Evolutionary conservation across 2,113 vertebrate species (phyloP), one percentile per base, ranked within the genome.

Genomic region (Mormoops blainvillei): DNA sequence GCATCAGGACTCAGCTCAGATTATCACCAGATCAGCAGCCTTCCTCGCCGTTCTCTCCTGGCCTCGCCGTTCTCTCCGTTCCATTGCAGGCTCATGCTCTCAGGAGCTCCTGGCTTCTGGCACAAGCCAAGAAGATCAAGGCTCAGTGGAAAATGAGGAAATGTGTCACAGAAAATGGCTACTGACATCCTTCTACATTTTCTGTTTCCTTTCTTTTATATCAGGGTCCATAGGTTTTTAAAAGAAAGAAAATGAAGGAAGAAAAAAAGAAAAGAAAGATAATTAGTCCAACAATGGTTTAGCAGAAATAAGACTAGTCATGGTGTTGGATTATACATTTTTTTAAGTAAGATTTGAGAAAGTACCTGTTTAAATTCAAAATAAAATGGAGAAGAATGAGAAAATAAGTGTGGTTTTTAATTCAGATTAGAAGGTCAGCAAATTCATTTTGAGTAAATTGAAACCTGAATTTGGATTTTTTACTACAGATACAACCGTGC

Each of bases 261-360:
- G 41, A 22, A 43, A 71, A 61, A 41, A 14, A 15, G 22, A 38
- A 43, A 73, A 31, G 73, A 14, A 45, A 61, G 76, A 52, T 38
- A 84, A 84, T 61, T 58, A 82, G 24, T 16, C 33, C 24, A 52
- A 18, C 31, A 22, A 11, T 82, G 71, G 28, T 38, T 95, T 89
- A 77, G 63, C 58, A 65, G 81, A 61, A 68, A 28, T 24, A 67
- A 85, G 13, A 13, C 22, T 83, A 36, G 4, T 65, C 26, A 52
- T 52, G 16, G 54, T n/a, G 3, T 50, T 94, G 28, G 22, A 63
- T 67, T 87, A 13, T 54, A 85, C 68, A 8, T 36, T 67, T 91
- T 91, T 96, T 8, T 84, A 83, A 73, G 58, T 97, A 54, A 89
- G 50, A 50, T 74, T 43, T 38, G 63, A 54, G 87, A 90, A 91